These are phyloP conservation scores for Semotilus atromaculatus DNA, from an alignment of 2,797 vertebrate genomes.

Conservation along the genomic window DNA sequence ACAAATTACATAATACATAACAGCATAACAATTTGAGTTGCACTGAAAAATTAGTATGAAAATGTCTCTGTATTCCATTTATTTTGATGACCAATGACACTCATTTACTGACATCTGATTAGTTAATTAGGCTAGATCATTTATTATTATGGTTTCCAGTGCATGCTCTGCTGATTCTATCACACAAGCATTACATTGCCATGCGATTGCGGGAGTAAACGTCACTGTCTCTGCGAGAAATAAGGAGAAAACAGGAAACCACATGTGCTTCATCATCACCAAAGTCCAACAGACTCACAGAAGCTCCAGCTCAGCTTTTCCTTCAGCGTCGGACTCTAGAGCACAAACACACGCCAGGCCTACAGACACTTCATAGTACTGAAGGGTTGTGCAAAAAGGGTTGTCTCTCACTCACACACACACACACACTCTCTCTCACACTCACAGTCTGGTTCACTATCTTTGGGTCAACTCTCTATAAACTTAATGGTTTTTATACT, in stretches of 20 bases:
- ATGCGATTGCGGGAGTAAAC: neutral
- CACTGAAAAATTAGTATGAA: neutral
- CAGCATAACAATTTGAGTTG: neutral
- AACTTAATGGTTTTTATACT: too few relatives aligned
- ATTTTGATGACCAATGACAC: neutral
- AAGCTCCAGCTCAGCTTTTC: neutral
- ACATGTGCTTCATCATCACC: conserved; percentile 36
- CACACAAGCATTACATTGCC: neutral
- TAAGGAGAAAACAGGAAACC: conserved; percentile 62
- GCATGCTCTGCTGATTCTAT: neutral
- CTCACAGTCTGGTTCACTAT: too few relatives aligned
- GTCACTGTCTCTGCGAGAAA: conserved; percentile 34
- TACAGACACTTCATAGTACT: too few relatives aligned
- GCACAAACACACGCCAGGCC: too few relatives aligned
- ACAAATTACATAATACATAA: neutral
- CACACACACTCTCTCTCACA: too few relatives aligned
- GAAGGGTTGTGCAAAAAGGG: too few relatives aligned
- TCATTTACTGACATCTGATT: neutral
- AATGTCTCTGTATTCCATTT: neutral
- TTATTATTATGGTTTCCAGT: too few relatives aligned
- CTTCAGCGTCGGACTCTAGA: neutral
- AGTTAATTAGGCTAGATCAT: too few relatives aligned
- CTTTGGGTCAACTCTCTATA: too few relatives aligned
- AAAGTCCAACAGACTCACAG: conserved; percentile 41
- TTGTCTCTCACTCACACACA: too few relatives aligned